Evolutionary conservation across 2,888 invertebrate genomes (phyloP).

Genomic region (Agrenia bidenticulata): DNA sequence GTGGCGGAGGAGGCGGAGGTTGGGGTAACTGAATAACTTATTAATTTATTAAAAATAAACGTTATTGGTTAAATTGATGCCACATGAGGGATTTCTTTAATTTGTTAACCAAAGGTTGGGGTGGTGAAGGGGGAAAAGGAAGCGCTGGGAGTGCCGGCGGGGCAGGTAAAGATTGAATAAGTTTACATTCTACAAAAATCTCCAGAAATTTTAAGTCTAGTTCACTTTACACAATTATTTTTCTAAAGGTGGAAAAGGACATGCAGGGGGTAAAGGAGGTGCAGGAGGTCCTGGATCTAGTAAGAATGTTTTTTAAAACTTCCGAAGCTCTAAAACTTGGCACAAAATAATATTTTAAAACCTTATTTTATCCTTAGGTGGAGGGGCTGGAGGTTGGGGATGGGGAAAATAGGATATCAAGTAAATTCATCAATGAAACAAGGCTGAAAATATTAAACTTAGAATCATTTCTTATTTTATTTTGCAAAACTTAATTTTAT

Average conservation of each 20-base stretch:
- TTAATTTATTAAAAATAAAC: too few relatives aligned
- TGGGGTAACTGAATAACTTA: not conserved
- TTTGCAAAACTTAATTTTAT: too few relatives aligned
- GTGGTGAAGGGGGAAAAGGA: constrained; percentile 10
- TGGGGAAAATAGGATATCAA: not conserved
- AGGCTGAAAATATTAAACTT: too few relatives aligned
- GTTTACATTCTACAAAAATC: not conserved
- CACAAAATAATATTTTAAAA: not conserved
- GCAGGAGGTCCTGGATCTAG: constrained; percentile 11
- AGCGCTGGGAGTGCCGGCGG: constrained; percentile 19
- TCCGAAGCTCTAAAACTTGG: not conserved
- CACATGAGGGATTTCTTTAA: too few relatives aligned
- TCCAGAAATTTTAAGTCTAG: not conserved
- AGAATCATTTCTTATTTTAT: too few relatives aligned
- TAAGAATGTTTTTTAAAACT: not conserved
- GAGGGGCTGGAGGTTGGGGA: constrained; percentile 13
- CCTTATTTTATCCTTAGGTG: not conserved
- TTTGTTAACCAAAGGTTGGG: constrained; percentile 1
- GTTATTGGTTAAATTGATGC: too few relatives aligned
- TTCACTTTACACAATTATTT: not conserved
- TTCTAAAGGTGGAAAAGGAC: constrained; percentile 10
- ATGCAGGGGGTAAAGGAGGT: constrained; percentile 19
- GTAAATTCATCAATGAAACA: too few relatives aligned
- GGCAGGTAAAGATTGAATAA: not conserved
- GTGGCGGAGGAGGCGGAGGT: constrained; percentile 15